Conservation (phyloP, 2,888 invertebrate species). For the Sesamia inferens region DNA sequence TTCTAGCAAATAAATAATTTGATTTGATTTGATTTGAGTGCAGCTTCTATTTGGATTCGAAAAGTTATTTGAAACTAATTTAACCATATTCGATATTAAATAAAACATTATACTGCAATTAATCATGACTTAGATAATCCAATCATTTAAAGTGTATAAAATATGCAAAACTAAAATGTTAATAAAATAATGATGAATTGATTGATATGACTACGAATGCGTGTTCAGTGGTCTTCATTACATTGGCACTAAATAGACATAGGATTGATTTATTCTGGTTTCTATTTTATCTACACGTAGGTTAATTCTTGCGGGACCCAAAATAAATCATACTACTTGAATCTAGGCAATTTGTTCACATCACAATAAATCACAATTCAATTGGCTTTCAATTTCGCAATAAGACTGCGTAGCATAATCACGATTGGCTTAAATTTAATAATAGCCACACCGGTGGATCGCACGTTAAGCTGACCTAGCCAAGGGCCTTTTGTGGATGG, state of each 20-base stretch:
- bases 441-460: not conserved
- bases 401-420: conserved; percentile 12
- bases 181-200: not conserved
- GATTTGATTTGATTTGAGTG: too few species aligned
- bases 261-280: conserved; percentile 10
- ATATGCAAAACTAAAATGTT: conserved; percentile 12
- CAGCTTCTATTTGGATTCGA: too few species aligned
- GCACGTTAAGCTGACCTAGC: not conserved
- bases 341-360: conserved; percentile 35
- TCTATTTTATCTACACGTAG: conserved; percentile 6
- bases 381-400: conserved; percentile 26
- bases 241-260: conserved; percentile 1
- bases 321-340: conserved; percentile 49
- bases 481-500: not conserved
- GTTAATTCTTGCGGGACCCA: conserved; percentile 7
- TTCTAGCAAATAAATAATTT: too few species aligned
- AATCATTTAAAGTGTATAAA: conserved; percentile 13
- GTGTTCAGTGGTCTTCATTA: too few species aligned
- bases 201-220: too few species aligned
- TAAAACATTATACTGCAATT: too few species aligned
- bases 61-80: too few species aligned
- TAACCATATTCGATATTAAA: too few species aligned
- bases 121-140: conserved; percentile 22
- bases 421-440: conserved; percentile 13
- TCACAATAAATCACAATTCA: conserved; percentile 45